Percentiles rank a stretch among this genome's conserved stretches.
These are phyloP conservation scores for Chesias legatella DNA, from an alignment of 2,888 invertebrate species.

Conservation along the genomic window DNA sequence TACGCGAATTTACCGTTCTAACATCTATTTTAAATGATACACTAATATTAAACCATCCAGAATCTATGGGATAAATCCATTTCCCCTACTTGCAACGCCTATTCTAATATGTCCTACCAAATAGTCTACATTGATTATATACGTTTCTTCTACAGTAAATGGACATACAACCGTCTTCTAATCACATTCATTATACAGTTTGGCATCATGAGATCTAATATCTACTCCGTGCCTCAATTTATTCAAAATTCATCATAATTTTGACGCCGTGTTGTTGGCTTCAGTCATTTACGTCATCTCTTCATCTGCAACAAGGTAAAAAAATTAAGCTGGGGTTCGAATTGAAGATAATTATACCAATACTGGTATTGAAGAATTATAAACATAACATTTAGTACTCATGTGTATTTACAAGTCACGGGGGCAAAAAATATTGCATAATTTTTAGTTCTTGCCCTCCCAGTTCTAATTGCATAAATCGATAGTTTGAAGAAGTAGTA, in stretches of 20 bases:
- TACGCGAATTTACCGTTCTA: conserved; percentile 33
- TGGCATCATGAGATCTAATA: conserved; percentile 66
- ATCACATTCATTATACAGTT: conserved; percentile 58
- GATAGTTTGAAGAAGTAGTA: too few species aligned
- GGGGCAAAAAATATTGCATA: too few species aligned
- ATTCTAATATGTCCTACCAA: conserved; percentile 26
- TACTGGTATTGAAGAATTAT: too few species aligned
- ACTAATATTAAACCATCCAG: conserved; percentile 41
- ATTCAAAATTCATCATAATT: conserved; percentile 21
- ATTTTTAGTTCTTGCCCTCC: too few species aligned
- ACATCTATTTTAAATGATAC: conserved; percentile 34
- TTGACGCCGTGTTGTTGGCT: conserved; percentile 33
- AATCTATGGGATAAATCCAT: conserved; percentile 56
- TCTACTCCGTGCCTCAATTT: conserved; percentile 18
- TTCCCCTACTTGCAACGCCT: conserved; percentile 31
- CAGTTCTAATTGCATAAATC: too few species aligned
- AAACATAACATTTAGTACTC: too few species aligned
- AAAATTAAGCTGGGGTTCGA: conserved; percentile 4
- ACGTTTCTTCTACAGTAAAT: conserved; percentile 68
- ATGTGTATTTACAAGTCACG: too few species aligned
- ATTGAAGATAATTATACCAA: too few species aligned
- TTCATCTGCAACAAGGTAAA: conserved; percentile 60
- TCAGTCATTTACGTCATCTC: conserved; percentile 49
- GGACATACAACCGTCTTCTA: conserved; percentile 72
- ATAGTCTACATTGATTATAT: conserved; percentile 44